Base-by-base conservation (phyloP, 1,140 invertebrate genomes). In the Hyphantria cunea region DNA sequence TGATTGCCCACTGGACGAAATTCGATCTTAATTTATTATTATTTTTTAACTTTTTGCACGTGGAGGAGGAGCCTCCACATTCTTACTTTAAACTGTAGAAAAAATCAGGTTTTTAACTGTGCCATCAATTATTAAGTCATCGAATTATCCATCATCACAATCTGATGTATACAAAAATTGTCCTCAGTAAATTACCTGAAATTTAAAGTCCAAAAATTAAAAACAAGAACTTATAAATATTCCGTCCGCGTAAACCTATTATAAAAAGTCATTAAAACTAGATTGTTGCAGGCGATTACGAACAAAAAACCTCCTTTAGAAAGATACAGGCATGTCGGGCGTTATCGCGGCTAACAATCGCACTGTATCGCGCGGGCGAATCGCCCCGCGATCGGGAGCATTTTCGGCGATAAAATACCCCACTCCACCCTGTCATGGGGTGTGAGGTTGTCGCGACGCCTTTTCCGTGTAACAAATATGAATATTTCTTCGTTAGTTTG, bases 181-280 rank as follows among this genome's bases (percentile, higher is more conserved):
- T 25, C 17, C 17, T 25, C 17, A 25, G 17, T 25, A 25, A 25
- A 25, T 15, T 14, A 48, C 45, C 34, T 58, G 45, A 37, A 39
- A 47, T 7, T 14, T 12, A 33, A 11, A 37, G 34, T 25, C 17
- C 17, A 25, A 25, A 37, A 48, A 49, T 8, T 15, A 44, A 5
- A 33, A 44, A 37, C 17, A 58, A 50, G 9, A 50, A 32, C 47
- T 49, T 42, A 60, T 60, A 50, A 51, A 44, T 64, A 64, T 56
- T 51, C 48, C 12, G 17, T 13, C 45, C 61, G 49, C 66, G 56
- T 64, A 68, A 68, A 60, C 48, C 66, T 64, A 68, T 68, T 70
- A 70, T 65, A 67, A 64, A 74, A 75, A 75, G 68, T 75, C 66
- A 75, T 75, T 75, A 75, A 68, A 72, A 63, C 59, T 62, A 72